These are phyloP conservation scores for Menidia menidia DNA, from an alignment of 2,797 vertebrate genomes.

Conservation along the genomic window DNA sequence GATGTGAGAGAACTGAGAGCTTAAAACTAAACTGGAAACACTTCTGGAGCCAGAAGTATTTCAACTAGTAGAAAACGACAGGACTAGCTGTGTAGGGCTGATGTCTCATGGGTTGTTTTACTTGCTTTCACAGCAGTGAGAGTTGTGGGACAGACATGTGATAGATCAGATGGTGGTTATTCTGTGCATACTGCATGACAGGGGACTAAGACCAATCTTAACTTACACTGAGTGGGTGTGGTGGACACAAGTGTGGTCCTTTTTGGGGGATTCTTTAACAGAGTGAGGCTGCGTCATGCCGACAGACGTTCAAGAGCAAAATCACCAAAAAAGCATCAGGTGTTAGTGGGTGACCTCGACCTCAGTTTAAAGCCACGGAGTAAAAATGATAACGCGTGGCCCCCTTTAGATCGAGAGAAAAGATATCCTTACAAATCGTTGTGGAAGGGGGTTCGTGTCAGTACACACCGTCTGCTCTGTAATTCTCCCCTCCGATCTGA, in stretches of 20 bases:
- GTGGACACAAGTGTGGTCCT: slow-evolving; percentile 35
- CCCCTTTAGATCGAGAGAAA: slow-evolving; percentile 32
- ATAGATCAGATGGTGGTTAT: background rate
- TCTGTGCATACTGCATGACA: slow-evolving; percentile 15
- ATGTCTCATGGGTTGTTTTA: background rate
- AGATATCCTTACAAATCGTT: slow-evolving; percentile 49
- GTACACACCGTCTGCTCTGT: slow-evolving; percentile 67
- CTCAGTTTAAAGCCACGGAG: slow-evolving; percentile 54
- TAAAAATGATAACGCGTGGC: slow-evolving; percentile 26
- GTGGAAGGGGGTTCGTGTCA: slow-evolving; percentile 49
- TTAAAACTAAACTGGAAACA: slow-evolving; percentile 13
- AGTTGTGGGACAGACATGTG: background rate
- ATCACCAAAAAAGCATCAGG: slow-evolving; percentile 70
- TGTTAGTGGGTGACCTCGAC: slow-evolving; percentile 77
- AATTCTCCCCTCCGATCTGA: slow-evolving; percentile 55
- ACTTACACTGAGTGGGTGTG: slow-evolving; percentile 58
- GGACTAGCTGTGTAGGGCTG: background rate
- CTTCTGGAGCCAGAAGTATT: background rate
- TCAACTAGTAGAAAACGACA: background rate
- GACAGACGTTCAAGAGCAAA: slow-evolving; percentile 46
- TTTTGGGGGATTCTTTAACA: slow-evolving; percentile 31
- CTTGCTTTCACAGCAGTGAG: slow-evolving; percentile 10
- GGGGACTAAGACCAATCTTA: slow-evolving; percentile 20
- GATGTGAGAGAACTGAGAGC: slow-evolving; percentile 11
- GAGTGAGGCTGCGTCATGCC: slow-evolving; percentile 57